These are phyloP conservation scores for Myotis lucifugus DNA, from an alignment of 2,113 vertebrate genomes.

Conservation along the genomic window DNA sequence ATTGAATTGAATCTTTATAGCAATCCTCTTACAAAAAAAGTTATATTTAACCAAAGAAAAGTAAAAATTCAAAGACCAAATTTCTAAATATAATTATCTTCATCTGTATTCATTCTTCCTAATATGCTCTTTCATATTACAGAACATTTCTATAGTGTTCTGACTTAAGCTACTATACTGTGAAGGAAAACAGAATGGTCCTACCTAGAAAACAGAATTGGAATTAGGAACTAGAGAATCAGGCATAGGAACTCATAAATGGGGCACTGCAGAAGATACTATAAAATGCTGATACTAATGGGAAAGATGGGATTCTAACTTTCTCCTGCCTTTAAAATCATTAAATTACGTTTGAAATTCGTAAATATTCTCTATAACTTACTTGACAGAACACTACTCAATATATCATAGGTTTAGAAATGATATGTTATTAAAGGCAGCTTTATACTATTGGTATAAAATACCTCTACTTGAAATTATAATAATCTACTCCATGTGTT, in stretches of 20 bases:
- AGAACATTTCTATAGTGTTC: slow-evolving; percentile 15
- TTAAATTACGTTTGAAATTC: slow-evolving; percentile 23
- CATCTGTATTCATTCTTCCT: background rate
- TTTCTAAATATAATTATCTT: slow-evolving; percentile 32
- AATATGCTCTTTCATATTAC: background rate
- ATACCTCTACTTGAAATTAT: background rate
- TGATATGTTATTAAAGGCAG: background rate
- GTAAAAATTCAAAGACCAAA: slow-evolving; percentile 16
- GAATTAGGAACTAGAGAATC: slow-evolving; percentile 17
- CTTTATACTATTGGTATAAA: background rate
- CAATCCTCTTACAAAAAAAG: background rate
- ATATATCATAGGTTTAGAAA: background rate
- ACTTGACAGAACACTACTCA: background rate
- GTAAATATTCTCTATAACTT: background rate
- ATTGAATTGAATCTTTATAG: slow-evolving; percentile 4
- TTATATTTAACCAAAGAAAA: slow-evolving; percentile 4
- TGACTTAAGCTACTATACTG: background rate
- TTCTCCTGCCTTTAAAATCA: slow-evolving; percentile 24
- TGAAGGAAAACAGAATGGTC: background rate
- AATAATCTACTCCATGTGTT: slow-evolving; percentile 12
- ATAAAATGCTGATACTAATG: background rate
- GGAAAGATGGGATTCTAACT: slow-evolving; percentile 12
- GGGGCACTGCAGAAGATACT: background rate
- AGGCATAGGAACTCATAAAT: slow-evolving; percentile 18
- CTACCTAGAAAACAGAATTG: slow-evolving; percentile 3